Evolutionary conservation across 2,888 invertebrate genomes (phyloP).

Genomic region (Piscicola geometra): DNA sequence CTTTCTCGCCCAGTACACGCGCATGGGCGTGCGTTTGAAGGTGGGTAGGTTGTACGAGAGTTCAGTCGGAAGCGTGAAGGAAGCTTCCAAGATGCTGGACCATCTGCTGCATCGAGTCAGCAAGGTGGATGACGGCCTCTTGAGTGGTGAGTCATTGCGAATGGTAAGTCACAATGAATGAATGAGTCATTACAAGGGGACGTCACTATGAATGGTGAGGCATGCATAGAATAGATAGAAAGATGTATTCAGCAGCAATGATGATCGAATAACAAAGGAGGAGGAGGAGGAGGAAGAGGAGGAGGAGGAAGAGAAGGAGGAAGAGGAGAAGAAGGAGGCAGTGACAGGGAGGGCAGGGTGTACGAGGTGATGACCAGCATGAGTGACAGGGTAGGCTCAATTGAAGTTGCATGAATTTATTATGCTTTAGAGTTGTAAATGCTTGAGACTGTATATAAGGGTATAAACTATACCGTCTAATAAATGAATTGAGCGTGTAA

Average conservation of each 20-base stretch:
- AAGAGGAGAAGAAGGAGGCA: neutral
- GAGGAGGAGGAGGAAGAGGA: too few species aligned
- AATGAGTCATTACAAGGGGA: neutral
- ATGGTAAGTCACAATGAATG: too few species aligned
- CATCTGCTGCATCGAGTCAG: neutral
- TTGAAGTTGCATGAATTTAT: too few species aligned
- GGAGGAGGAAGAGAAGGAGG: too few species aligned
- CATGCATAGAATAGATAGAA: neutral
- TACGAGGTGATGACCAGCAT: neutral
- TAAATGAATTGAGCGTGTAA: too few species aligned
- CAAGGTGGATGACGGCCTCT: too few species aligned
- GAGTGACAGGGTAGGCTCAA: neutral
- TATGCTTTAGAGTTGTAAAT: too few species aligned
- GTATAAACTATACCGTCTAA: too few species aligned
- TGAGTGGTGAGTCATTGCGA: too few species aligned
- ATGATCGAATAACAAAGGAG: neutral
- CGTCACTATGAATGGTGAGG: neutral
- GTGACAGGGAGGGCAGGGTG: neutral
- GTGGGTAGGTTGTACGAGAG: conserved; percentile 4
- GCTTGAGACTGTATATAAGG: too few species aligned
- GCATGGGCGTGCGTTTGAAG: neutral
- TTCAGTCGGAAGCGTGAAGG: neutral
- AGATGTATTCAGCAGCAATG: neutral
- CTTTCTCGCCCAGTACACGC: neutral
- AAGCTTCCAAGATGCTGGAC: neutral